Percentiles rank a stretch among this genome's conserved stretches.
Evolutionary conservation across 2,888 invertebrate species (phyloP).

Genomic region (Leistus spinibarbis): DNA sequence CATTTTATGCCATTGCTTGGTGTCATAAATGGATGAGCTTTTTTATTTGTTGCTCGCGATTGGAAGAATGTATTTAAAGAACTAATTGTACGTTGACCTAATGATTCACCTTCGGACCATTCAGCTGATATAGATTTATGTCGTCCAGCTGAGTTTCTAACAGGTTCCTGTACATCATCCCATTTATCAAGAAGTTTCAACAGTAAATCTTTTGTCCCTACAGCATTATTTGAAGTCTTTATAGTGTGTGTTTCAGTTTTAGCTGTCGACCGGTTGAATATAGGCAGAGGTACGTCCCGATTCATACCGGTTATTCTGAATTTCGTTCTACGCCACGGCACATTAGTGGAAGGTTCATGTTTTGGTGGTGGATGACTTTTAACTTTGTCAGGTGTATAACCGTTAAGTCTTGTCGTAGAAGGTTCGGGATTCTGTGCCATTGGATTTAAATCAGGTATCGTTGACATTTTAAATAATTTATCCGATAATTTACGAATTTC

Average conservation of each 20-base stretch:
- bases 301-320: slow-evolving; percentile 71
- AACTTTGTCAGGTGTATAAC: slow-evolving; percentile 41
- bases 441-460: slow-evolving; percentile 59
- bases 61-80: slow-evolving; percentile 82
- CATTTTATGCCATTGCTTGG: slow-evolving; percentile 53
- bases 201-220: slow-evolving; percentile 77
- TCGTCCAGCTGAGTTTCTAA: slow-evolving; percentile 60
- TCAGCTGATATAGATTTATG: slow-evolving; percentile 79
- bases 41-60: slow-evolving; percentile 55
- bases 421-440: neutral
- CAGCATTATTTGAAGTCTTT: slow-evolving; percentile 60
- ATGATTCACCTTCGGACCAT: slow-evolving; percentile 73
- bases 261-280: slow-evolving; percentile 44
- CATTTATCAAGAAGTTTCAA: slow-evolving; percentile 77
- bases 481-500: slow-evolving; percentile 85
- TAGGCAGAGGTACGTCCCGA: slow-evolving; percentile 73
- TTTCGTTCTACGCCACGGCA: slow-evolving; percentile 62
- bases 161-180: slow-evolving; percentile 65
- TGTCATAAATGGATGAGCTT: slow-evolving; percentile 52
- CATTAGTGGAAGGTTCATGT: slow-evolving; percentile 46
- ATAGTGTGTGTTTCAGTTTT: slow-evolving; percentile 41
- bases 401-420: slow-evolving; percentile 40
- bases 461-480: slow-evolving; percentile 73
- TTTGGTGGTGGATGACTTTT: slow-evolving; percentile 44
- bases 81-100: slow-evolving; percentile 79